Percentiles rank a stretch among this genome's conserved stretches.
Conservation (phyloP, 2,888 invertebrate genomes). For the Oxytorus armatus region DNA sequence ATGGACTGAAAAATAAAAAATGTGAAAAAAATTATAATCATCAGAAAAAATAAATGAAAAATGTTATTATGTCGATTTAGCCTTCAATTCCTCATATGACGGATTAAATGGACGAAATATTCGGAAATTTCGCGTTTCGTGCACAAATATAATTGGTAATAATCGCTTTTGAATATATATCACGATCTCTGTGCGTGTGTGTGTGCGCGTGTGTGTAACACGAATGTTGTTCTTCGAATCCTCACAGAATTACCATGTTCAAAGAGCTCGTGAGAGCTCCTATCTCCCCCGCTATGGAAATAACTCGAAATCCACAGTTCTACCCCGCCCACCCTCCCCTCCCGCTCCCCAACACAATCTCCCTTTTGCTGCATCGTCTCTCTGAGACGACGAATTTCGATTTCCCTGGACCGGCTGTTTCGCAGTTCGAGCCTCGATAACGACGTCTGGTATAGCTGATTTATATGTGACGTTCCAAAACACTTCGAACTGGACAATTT, state of each 20-base stretch:
- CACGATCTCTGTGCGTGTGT: no score
- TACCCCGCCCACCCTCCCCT: no score
- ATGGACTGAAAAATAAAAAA: no score
- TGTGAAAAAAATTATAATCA: no score
- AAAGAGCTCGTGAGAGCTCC: no score
- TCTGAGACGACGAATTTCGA: conserved; percentile 4
- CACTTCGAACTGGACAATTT: no score
- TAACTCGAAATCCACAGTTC: no score
- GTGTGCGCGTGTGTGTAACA: conserved; percentile 11
- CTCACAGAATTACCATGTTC: conserved; percentile 1
- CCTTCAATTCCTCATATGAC: not conserved
- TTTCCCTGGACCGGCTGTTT: conserved; percentile 28
- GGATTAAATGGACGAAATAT: not conserved
- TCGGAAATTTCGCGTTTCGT: not conserved
- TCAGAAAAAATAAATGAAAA: no score
- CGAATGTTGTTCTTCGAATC: conserved; percentile 3
- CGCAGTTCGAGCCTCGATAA: conserved; percentile 36
- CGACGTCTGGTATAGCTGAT: not conserved
- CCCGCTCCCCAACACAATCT: no score
- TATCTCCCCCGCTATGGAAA: no score
- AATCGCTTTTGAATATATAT: conserved; percentile 47
- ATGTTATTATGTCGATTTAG: not conserved
- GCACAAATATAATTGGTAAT: conserved; percentile 41
- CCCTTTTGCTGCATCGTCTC: not conserved
- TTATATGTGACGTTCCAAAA: not conserved